Evolutionary conservation across 1,140 invertebrate species (phyloP), one percentile per base, ranked within the genome.

Genomic region (Eupristina koningsbergeri): DNA sequence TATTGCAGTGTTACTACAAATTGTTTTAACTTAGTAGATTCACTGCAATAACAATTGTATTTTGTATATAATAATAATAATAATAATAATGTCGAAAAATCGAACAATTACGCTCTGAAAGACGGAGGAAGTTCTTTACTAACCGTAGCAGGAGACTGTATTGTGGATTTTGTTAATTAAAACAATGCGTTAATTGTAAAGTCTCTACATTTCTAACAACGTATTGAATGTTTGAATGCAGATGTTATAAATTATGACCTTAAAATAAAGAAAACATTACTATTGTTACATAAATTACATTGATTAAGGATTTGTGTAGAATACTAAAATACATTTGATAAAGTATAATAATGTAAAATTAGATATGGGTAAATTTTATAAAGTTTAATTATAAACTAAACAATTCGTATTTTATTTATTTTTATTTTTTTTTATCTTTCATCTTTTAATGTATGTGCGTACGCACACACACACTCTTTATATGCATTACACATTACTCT

Each of bases 221-320:
- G 76, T 84, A 84, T 79, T 84, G 82, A 73, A 84, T 84, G 82
- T 79, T 84, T 84, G 76, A 80, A 84, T 84, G 76, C 76, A 63
- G 22, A 84, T 79, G 82, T 84, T 84, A 79, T 84, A 74, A 79
- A 84, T 84, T 79, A 83, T 83, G 69, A 84, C 82, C 78, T 82
- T 79, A 79, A 63, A 74, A 80, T 84, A 73, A 78, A 78, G 69
- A 78, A 75, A 58, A 80, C 77, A 84, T 80, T 80, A 80, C 58
- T 80, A 80, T 84, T 84, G 83, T 84, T 80, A 84, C 69, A 80
- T 80, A 80, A 80, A 84, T 80, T 80, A 84, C 78, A 84, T 80
- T 84, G 83, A 80, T 84, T 80, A 80, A 67, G 53, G 80, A 75
- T 64, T 58, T 76, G 78, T 67, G 75, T 84, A 80, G 83, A 80